Base-by-base conservation (phyloP, 1,140 invertebrate genomes). In the Lucilia sericata region DNA sequence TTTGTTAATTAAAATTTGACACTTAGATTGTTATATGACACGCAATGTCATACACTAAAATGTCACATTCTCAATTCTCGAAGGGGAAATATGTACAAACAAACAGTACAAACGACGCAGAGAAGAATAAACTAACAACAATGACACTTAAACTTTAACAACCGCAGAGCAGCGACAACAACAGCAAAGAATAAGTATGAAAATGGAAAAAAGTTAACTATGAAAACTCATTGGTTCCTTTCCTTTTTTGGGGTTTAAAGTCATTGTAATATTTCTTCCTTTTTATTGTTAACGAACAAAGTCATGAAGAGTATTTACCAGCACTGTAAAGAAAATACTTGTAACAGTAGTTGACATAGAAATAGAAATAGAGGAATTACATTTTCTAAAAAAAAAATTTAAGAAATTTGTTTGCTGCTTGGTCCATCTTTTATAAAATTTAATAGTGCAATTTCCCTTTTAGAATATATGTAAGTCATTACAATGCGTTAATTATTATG, bases 1-100 rank as follows among this genome's bases (percentile, higher is more conserved):
- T 78, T 78, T 78, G 75, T 42, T 78, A 78, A 78, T 78, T 78
- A 78, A 78, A 78, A 78, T 78, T 78, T 78, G 75, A 78, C 75
- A 78, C 75, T 42, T 42, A 34, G 42, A 78, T 78, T 78, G 75
- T 78, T 47, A 78, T 78, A 42, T 78, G 75, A 78, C 75, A 78
- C 75, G 75, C 75, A 78, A 78, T 78, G 14, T 42, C 36, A 25
- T 78, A 42, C 75, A 42, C 74, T 36, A 42, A 19, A 14, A 34
- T 25, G 70, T 74, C 70, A 75, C 25, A 76, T n/a, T 60, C 12
- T 60, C 17, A 17, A 17, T n/a, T 60, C 55, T 60, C 5, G 55
- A 17, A 60, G n/a, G 55, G 17, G 55, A 60, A 60, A n/a, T n/a
- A n/a, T n/a, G n/a, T n/a, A n/a, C 55, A 55, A 12, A n/a, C 55